phyloP scores from a whole-genome alignment of 2,888 invertebrate species.

The Pollenia angustigena region DNA sequence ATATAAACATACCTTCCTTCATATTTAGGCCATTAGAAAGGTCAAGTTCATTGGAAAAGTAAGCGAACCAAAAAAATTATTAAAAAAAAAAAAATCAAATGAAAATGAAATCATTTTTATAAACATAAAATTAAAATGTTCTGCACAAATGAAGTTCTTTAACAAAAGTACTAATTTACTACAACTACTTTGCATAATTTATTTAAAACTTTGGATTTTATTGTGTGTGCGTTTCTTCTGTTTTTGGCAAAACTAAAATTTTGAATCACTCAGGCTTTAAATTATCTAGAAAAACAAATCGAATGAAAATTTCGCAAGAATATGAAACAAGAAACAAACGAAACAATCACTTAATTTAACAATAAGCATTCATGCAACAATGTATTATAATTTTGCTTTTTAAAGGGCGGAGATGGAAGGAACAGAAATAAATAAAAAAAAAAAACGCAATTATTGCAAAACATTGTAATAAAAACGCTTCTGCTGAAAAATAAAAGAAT shows the following conservation, averaged over 20 bases:
- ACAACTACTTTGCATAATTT: conserved; percentile 24
- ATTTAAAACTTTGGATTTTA: neutral
- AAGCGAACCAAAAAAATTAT: neutral
- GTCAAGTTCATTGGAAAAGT: conserved; percentile 62
- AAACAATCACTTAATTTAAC: neutral
- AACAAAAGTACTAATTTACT: conserved; percentile 10
- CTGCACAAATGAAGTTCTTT: conserved; percentile 41
- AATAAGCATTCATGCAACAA: conserved; percentile 62
- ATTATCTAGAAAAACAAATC: conserved; percentile 61
- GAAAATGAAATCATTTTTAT: conserved; percentile 20
- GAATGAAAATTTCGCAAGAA: conserved; percentile 16
- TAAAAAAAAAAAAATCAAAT: neutral
- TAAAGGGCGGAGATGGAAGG: neutral
- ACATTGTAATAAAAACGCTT: conserved; percentile 59
- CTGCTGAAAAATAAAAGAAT: conserved; percentile 26
- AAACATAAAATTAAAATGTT: conserved; percentile 52
- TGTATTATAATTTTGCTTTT: conserved; percentile 52
- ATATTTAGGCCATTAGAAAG: conserved; percentile 57
- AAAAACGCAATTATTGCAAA: conserved; percentile 64
- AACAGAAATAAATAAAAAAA: conserved; percentile 23
- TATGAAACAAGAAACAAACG: conserved; percentile 21
- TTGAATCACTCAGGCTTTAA: conserved; percentile 43
- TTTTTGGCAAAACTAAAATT: conserved; percentile 24
- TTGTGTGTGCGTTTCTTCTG: neutral
- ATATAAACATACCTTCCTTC: neutral